Conservation (phyloP, 2,797 vertebrate genomes). For the Cynopterus sphinx region DNA sequence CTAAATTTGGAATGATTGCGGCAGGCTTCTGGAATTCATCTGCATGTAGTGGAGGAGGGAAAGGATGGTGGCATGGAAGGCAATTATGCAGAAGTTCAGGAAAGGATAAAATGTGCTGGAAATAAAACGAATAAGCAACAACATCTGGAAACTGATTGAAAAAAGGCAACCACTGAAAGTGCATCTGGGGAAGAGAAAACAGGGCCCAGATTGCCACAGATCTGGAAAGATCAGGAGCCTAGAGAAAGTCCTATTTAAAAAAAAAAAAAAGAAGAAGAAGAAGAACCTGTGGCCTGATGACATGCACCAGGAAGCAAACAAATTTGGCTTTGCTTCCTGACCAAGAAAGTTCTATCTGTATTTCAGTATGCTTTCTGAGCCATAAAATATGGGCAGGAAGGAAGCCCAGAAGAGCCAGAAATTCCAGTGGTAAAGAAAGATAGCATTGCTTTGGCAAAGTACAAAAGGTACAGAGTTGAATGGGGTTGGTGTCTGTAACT, state of each 20-base stretch:
- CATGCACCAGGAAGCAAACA: neutral
- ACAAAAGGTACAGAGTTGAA: neutral
- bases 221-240: constrained; percentile 69
- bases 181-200: constrained; percentile 71
- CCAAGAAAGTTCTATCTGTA: constrained; percentile 40
- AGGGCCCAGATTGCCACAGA: constrained; percentile 68
- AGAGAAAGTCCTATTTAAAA: constrained; percentile 53
- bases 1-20: constrained; percentile 70
- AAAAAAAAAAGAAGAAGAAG: too few species aligned
- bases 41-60: constrained; percentile 37
- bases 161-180: constrained; percentile 78
- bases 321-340: constrained; percentile 33
- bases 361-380: constrained; percentile 52
- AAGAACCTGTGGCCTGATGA: constrained; percentile 48
- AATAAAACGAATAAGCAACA: constrained; percentile 73
- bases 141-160: constrained; percentile 82
- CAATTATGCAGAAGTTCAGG: constrained; percentile 73
- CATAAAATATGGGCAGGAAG: neutral
- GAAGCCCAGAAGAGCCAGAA: neutral
- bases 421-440: constrained; percentile 17
- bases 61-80: neutral
- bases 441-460: neutral
- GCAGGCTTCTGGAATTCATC: constrained; percentile 75
- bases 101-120: constrained; percentile 74
- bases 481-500: neutral